These are phyloP conservation scores for Aphyosemion australe DNA, from an alignment of 2,113 vertebrate species.

Conservation along the genomic window DNA sequence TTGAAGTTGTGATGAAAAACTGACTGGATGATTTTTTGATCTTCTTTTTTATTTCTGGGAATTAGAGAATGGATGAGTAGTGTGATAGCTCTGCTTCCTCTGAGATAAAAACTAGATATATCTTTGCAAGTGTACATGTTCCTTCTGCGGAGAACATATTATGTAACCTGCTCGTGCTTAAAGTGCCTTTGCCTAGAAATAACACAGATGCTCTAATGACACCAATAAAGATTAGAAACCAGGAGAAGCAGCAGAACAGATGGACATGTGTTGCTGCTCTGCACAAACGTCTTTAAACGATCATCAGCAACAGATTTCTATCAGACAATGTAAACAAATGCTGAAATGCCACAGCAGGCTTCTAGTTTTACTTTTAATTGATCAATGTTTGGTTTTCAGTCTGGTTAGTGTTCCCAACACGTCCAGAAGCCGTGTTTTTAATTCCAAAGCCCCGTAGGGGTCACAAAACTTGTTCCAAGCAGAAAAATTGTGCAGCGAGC, in stretches of 20 bases:
- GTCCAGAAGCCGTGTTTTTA: too few species aligned
- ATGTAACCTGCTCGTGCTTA: slow-evolving; percentile 48
- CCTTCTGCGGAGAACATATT: slow-evolving; percentile 36
- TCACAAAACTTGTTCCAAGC: too few species aligned
- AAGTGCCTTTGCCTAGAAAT: slow-evolving; percentile 20
- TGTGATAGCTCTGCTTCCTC: slow-evolving; percentile 10
- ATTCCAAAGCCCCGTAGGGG: too few species aligned
- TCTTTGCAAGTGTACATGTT: slow-evolving; percentile 43
- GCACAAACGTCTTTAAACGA: too few species aligned
- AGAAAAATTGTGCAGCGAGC: too few species aligned
- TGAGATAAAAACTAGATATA: slow-evolving; percentile 12
- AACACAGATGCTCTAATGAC: slow-evolving; percentile 45
- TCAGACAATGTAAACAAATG: too few species aligned
- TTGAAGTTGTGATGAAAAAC: slow-evolving; percentile 8
- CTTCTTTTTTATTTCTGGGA: slow-evolving; percentile 8
- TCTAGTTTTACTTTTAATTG: too few species aligned
- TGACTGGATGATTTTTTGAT: slow-evolving; percentile 8
- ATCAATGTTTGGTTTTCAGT: too few species aligned
- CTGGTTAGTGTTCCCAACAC: too few species aligned
- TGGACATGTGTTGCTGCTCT: too few species aligned
- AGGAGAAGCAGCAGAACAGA: background rate
- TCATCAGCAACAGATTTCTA: too few species aligned
- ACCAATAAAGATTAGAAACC: slow-evolving; percentile 56
- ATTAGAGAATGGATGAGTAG: slow-evolving; percentile 1
- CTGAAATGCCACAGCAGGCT: too few species aligned